phyloP scores from a whole-genome alignment of 2,888 invertebrate species.

The Drosophila seclusa region DNA sequence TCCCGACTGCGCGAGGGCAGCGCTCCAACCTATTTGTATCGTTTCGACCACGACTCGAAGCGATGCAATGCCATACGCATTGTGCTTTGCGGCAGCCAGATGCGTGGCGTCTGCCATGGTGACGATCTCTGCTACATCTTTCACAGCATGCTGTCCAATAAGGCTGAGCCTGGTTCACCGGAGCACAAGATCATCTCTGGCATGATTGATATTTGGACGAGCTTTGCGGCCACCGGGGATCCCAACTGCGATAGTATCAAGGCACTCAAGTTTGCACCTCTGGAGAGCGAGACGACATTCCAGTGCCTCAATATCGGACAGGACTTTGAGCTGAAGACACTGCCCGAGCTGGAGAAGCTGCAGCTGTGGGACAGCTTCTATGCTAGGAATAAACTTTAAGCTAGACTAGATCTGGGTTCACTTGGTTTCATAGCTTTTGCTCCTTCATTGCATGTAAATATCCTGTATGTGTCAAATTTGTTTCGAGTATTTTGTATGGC shows the following conservation, averaged over 20 bases:
- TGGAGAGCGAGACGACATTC: constrained; percentile 55
- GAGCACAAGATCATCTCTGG: constrained; percentile 75
- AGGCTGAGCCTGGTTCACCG: constrained; percentile 61
- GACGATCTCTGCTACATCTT: constrained; percentile 84
- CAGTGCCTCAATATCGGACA: constrained; percentile 82
- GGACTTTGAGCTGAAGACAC: constrained; percentile 64
- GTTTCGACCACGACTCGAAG: constrained; percentile 83
- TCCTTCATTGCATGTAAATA: constrained; percentile 33
- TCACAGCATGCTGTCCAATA: constrained; percentile 75
- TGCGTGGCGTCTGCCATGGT: constrained; percentile 82
- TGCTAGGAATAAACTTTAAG: constrained; percentile 67
- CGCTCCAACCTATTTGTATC: constrained; percentile 83
- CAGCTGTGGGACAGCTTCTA: constrained; percentile 82
- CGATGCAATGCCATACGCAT: constrained; percentile 78
- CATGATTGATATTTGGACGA: constrained; percentile 82
- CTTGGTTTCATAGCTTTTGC: constrained; percentile 62
- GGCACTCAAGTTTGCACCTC: constrained; percentile 61
- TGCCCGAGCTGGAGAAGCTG: constrained; percentile 80
- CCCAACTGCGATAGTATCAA: constrained; percentile 78
- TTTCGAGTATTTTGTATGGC: constrained; percentile 14
- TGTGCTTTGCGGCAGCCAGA: constrained; percentile 75
- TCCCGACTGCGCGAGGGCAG: constrained; percentile 69
- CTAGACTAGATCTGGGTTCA: constrained; percentile 1
- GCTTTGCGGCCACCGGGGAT: constrained; percentile 81
- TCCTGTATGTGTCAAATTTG: constrained; percentile 42